phyloP scores from a whole-genome alignment of 2,888 invertebrate species.

The Automeris io region DNA sequence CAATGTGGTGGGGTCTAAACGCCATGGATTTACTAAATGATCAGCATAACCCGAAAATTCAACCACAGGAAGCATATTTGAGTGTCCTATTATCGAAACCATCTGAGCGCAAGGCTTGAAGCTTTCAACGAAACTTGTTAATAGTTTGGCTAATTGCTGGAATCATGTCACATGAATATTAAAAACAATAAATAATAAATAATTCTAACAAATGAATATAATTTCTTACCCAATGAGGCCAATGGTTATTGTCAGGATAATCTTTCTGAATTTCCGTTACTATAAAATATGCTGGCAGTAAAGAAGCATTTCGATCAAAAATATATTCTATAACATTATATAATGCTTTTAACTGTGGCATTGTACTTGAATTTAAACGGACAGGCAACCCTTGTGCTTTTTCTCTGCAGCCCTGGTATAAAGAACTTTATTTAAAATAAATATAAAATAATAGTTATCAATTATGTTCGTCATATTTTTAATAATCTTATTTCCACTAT shows the following conservation, averaged over 20 bases:
- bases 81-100: slow-evolving; percentile 94
- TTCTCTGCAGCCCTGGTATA: slow-evolving; percentile 91
- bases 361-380: slow-evolving; percentile 85
- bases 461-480: too few relatives aligned
- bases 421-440: too few relatives aligned
- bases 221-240: slow-evolving; percentile 91
- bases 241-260: slow-evolving; percentile 85
- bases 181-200: neutral
- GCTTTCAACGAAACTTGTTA: slow-evolving; percentile 94
- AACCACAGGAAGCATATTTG: slow-evolving; percentile 94
- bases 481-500: too few relatives aligned
- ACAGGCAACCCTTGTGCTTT: slow-evolving; percentile 90
- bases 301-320: slow-evolving; percentile 93
- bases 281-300: slow-evolving; percentile 95
- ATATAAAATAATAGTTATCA: too few relatives aligned
- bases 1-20: slow-evolving; percentile 89
- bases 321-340: slow-evolving; percentile 91
- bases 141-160: slow-evolving; percentile 88
- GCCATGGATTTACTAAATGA: slow-evolving; percentile 94
- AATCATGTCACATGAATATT: slow-evolving; percentile 24
- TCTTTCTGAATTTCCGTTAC: slow-evolving; percentile 96
- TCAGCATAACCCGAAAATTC: slow-evolving; percentile 95
- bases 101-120: slow-evolving; percentile 96
- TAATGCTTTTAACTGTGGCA: slow-evolving; percentile 88
- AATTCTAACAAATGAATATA: neutral